phyloP scores from a whole-genome alignment of 2,113 vertebrate species.

The Circaetus cinerascens region DNA sequence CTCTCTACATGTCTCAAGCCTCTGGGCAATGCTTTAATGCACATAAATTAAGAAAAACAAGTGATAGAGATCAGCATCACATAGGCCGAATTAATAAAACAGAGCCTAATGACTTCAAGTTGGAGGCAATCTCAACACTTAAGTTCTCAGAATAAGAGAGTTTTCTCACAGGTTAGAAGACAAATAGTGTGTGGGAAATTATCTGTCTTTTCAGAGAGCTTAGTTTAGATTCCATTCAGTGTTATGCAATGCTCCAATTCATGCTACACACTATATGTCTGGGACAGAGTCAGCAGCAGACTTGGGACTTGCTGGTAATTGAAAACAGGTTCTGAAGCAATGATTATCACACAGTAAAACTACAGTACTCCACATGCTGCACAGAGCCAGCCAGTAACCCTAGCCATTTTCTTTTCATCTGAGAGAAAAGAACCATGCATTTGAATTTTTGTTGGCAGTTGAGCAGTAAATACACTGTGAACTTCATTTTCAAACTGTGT shows the following conservation, averaged over 20 bases:
- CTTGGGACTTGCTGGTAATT: slow-evolving; percentile 43
- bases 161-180: not conserved
- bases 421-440: not conserved
- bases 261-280: not conserved
- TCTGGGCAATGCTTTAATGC: slow-evolving; percentile 42
- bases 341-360: slow-evolving; percentile 29
- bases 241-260: not conserved
- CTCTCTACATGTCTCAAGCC: not conserved
- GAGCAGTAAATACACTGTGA: not conserved
- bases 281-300: not conserved
- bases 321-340: slow-evolving; percentile 57
- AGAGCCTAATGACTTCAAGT: slow-evolving; percentile 11
- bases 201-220: not conserved
- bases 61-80: slow-evolving; percentile 20
- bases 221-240: slow-evolving; percentile 17
- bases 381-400: slow-evolving; percentile 30
- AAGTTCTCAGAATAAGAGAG: not conserved
- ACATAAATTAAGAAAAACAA: slow-evolving; percentile 61
- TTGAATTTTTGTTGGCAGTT: not conserved
- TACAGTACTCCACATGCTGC: slow-evolving; percentile 2
- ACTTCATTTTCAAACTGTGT: slow-evolving; percentile 13
- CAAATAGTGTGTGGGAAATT: not conserved
- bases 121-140: not conserved
- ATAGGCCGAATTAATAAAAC: slow-evolving; percentile 26
- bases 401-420: slow-evolving; percentile 37